Conservation (phyloP, 2,888 invertebrate genomes). For the Stenchaetothrips biformis region DNA sequence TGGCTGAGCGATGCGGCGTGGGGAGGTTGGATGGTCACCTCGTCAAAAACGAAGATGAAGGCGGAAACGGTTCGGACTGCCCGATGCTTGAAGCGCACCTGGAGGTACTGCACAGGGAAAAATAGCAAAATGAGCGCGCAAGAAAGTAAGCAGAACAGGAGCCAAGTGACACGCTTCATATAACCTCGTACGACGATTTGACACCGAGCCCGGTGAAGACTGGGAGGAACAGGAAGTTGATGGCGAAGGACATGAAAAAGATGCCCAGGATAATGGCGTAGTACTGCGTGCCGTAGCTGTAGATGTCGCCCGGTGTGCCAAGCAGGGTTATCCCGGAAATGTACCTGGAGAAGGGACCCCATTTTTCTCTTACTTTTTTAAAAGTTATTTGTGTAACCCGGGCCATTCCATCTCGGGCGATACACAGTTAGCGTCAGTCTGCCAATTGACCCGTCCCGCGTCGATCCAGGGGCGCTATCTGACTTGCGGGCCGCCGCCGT, state of each 20-base stretch:
- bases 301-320: conserved; percentile 82
- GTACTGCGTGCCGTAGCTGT: conserved; percentile 79
- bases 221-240: conserved; percentile 68
- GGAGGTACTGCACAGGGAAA: conserved; percentile 61
- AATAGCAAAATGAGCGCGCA: conserved; percentile 30
- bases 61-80: conserved; percentile 68
- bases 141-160: conserved; percentile 31
- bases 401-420: too few relatives aligned
- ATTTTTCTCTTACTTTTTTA: too few relatives aligned
- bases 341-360: conserved; percentile 50
- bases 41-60: conserved; percentile 68
- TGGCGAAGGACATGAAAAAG: conserved; percentile 59
- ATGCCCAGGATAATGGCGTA: conserved; percentile 70
- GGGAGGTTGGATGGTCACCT: conserved; percentile 54
- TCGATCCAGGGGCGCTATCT: too few relatives aligned
- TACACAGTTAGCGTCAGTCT: too few relatives aligned
- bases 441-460: too few relatives aligned
- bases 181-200: conserved; percentile 79
- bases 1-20: too few relatives aligned
- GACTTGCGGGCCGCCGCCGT: too few relatives aligned
- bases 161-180: conserved; percentile 32
- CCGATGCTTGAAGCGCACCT: conserved; percentile 63
- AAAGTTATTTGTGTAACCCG: too few relatives aligned
- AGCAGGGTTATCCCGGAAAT: conserved; percentile 83
- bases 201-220: conserved; percentile 72